Conservation (phyloP, 2,888 invertebrate genomes). For the Erebia palarica region DNA sequence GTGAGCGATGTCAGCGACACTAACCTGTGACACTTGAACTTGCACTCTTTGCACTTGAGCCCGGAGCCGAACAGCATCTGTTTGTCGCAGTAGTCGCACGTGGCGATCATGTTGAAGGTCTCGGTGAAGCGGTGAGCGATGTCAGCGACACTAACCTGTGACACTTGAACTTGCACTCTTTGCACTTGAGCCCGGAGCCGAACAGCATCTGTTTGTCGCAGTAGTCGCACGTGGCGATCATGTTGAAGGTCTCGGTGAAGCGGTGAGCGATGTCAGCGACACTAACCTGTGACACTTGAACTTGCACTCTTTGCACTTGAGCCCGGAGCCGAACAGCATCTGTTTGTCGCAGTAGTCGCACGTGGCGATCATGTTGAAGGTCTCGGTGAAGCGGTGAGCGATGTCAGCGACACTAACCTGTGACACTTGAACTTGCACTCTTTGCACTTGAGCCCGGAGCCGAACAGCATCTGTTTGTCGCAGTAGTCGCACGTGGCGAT, state of each 20-base stretch:
- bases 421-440: slow-evolving; percentile 93
- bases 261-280: slow-evolving; percentile 88
- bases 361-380: slow-evolving; percentile 93
- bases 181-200: slow-evolving; percentile 92
- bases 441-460: slow-evolving; percentile 92
- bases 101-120: slow-evolving; percentile 93
- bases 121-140: slow-evolving; percentile 95
- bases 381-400: slow-evolving; percentile 94
- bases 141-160: slow-evolving; percentile 70
- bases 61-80: slow-evolving; percentile 92
- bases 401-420: slow-evolving; percentile 73
- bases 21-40: slow-evolving; percentile 89
- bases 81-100: slow-evolving; percentile 94
- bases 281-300: slow-evolving; percentile 78
- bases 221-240: slow-evolving; percentile 94
- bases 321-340: slow-evolving; percentile 90
- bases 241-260: slow-evolving; percentile 93
- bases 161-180: slow-evolving; percentile 96
- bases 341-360: slow-evolving; percentile 95
- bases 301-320: slow-evolving; percentile 97
- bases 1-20: slow-evolving; percentile 86
- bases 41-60: slow-evolving; percentile 96
- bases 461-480: slow-evolving; percentile 93
- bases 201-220: slow-evolving; percentile 95
- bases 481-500: slow-evolving; percentile 95